Percentiles rank a stretch among this genome's conserved stretches.
These are phyloP conservation scores for Callipepla californica DNA, from an alignment of 2,113 vertebrate genomes.

Conservation along the genomic window DNA sequence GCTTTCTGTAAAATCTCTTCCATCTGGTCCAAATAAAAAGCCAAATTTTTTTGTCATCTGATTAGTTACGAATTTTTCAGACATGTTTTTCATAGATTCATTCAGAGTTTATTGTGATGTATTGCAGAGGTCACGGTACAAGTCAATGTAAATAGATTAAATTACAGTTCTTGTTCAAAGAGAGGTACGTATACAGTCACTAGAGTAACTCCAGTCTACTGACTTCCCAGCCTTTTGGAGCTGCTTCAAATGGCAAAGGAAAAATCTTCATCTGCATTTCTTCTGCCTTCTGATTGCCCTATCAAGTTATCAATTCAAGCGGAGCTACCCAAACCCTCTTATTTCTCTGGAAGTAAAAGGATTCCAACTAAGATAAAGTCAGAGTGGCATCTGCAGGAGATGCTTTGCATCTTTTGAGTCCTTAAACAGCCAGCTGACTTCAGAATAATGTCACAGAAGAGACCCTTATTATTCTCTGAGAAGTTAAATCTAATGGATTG, in stretches of 20 bases:
- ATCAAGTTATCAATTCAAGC: background rate
- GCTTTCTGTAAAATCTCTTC: slow-evolving; percentile 50
- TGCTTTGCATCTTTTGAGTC: background rate
- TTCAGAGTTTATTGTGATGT: slow-evolving; percentile 32
- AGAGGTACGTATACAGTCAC: background rate
- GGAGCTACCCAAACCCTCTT: background rate
- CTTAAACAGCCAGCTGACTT: background rate
- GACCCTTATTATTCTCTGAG: background rate
- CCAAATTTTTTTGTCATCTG: slow-evolving; percentile 41
- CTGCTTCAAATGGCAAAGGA: slow-evolving; percentile 11
- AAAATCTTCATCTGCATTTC: background rate
- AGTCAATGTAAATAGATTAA: slow-evolving; percentile 51
- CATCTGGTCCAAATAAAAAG: slow-evolving; percentile 55
- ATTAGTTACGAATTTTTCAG: slow-evolving; percentile 40
- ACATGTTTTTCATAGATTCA: slow-evolving; percentile 36
- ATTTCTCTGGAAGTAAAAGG: background rate
- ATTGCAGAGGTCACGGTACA: slow-evolving; percentile 4
- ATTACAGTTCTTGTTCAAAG: slow-evolving; percentile 14
- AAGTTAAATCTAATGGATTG: background rate
- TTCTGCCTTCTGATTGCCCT: background rate
- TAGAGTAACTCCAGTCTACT: background rate
- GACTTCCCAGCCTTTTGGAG: slow-evolving; percentile 6
- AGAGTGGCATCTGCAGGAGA: background rate
- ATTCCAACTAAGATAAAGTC: background rate
- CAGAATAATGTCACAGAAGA: background rate